Percentiles rank a stretch among this genome's conserved stretches.
phyloP scores from a whole-genome alignment of 2,888 invertebrate genomes.

The Drosophila rubida region DNA sequence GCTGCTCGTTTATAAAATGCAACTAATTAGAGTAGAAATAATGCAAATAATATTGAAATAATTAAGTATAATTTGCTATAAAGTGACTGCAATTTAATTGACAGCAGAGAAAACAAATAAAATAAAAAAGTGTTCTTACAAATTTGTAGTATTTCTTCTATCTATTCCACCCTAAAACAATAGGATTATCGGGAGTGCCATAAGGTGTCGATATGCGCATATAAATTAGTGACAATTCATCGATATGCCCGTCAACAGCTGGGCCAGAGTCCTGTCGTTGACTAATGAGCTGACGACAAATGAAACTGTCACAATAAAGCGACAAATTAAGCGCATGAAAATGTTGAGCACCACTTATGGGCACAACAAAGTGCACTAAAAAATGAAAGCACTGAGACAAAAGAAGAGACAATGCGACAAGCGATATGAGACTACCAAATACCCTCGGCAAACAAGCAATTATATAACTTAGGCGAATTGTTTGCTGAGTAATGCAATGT shows the following conservation, averaged over 20 bases:
- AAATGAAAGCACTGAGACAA: slow-evolving; percentile 26
- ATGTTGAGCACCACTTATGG: slow-evolving; percentile 59
- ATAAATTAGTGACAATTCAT: slow-evolving; percentile 51
- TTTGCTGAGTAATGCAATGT: background rate
- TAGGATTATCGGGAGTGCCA: slow-evolving; percentile 34
- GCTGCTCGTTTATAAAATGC: background rate
- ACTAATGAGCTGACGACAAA: slow-evolving; percentile 77
- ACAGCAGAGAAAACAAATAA: background rate
- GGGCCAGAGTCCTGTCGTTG: slow-evolving; percentile 41
- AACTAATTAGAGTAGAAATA: background rate
- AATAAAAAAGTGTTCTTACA: background rate
- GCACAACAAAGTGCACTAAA: slow-evolving; percentile 71
- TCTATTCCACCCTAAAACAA: background rate
- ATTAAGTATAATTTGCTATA: too few relatives aligned
- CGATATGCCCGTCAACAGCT: slow-evolving; percentile 9
- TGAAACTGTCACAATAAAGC: slow-evolving; percentile 74
- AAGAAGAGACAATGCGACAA: background rate
- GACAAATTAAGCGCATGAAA: slow-evolving; percentile 69
- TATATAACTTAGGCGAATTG: too few relatives aligned
- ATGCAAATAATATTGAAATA: too few relatives aligned
- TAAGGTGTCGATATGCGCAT: slow-evolving; percentile 52
- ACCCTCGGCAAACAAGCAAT: slow-evolving; percentile 22
- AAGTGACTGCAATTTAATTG: too few relatives aligned
- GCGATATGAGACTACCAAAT: background rate
- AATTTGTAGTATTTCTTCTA: background rate